Conservation (phyloP, 2,113 vertebrate genomes). For the Sorex fumeus region DNA sequence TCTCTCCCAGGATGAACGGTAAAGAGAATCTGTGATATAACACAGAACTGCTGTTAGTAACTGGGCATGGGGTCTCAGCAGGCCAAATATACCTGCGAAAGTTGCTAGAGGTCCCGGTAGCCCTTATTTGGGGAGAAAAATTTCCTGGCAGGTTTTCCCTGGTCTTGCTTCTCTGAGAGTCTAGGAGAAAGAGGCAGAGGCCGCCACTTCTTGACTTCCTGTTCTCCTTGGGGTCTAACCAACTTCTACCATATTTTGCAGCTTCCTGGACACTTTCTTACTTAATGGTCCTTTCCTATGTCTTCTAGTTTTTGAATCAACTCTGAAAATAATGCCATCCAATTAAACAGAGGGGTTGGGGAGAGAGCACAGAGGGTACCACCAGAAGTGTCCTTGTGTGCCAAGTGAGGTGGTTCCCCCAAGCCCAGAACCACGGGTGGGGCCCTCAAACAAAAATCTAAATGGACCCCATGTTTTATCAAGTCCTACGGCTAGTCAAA, state of each 20-base stretch:
- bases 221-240: background rate
- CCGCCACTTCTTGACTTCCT: background rate
- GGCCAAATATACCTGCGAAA: background rate
- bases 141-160: background rate
- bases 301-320: conserved; percentile 15
- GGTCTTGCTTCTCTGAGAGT: background rate
- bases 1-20: background rate
- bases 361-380: too few species aligned
- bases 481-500: background rate
- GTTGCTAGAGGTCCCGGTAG: background rate
- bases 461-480: background rate
- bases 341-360: background rate
- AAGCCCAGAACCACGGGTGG: too few species aligned
- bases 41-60: too few species aligned
- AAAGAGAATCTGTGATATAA: too few species aligned
- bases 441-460: too few species aligned
- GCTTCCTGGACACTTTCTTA: background rate
- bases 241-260: background rate
- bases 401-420: too few species aligned
- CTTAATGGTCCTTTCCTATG: background rate
- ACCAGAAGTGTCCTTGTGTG: too few species aligned
- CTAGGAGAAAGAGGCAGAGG: background rate
- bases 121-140: background rate
- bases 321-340: background rate
- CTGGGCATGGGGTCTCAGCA: background rate